A percentile compares a stretch with the other conserved stretches of the same genome.
phyloP scores from a whole-genome alignment of 2,797 vertebrate species.

The Thalassophryne amazonica region DNA sequence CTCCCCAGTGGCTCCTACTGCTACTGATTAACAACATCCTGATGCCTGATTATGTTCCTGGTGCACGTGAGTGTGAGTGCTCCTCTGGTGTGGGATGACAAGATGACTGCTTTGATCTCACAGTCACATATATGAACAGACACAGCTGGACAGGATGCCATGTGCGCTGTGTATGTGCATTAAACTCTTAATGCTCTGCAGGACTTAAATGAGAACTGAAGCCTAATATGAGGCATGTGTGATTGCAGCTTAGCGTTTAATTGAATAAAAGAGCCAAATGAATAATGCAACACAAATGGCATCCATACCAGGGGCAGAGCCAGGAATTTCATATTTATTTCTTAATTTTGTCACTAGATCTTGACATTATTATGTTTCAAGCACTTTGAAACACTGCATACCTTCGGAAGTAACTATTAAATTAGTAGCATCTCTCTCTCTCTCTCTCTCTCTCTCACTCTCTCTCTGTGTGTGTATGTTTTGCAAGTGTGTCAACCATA shows the following conservation, averaged over 20 bases:
- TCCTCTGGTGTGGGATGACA: conserved; percentile 45
- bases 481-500: no score
- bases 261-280: no score
- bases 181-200: neutral
- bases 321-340: no score
- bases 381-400: no score
- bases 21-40: conserved; percentile 54
- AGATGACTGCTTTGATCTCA: conserved; percentile 58
- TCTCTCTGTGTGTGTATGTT: no score
- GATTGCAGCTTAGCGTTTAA: neutral
- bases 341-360: no score
- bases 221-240: neutral
- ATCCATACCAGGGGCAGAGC: no score
- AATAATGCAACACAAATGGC: no score
- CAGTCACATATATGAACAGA: conserved; percentile 49
- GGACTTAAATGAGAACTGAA: conserved; percentile 4
- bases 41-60: conserved; percentile 6
- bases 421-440: no score
- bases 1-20: conserved; percentile 26
- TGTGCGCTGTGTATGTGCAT: neutral
- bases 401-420: no score
- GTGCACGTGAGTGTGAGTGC: conserved; percentile 27
- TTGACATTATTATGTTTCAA: no score
- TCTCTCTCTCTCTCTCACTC: no score
- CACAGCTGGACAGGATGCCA: conserved; percentile 37